Conservation (phyloP, 2,113 vertebrate species). For the Prietella phreatophila region DNA sequence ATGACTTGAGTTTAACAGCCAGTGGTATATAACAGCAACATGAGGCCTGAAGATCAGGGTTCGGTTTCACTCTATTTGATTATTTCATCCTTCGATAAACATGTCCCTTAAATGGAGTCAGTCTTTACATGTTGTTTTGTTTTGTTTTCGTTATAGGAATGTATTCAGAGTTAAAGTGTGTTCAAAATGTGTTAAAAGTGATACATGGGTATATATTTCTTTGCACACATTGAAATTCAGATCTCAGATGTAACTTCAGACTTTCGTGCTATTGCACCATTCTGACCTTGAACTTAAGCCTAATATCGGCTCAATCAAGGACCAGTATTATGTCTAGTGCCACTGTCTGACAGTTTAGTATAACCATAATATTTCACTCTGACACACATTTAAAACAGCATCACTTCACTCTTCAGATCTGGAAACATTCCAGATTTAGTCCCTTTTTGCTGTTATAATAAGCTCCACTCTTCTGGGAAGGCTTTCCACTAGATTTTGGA, state of each 20-base stretch:
- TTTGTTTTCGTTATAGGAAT: not conserved
- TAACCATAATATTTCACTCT: not conserved
- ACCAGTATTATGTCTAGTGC: not conserved
- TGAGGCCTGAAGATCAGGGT: not conserved
- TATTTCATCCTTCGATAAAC: not conserved
- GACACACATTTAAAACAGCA: not conserved
- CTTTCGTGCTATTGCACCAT: not conserved
- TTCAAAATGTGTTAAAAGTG: not conserved
- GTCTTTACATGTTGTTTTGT: not conserved
- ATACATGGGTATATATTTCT: not conserved
- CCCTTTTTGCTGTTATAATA: not conserved
- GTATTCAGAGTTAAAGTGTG: not conserved
- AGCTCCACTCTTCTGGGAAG: not conserved
- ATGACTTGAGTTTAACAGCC: not conserved
- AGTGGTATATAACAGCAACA: constrained; percentile 11
- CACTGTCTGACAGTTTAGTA: not conserved
- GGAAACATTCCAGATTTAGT: not conserved
- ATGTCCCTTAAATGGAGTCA: not conserved
- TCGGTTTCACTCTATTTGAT: not conserved
- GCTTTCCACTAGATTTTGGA: not conserved
- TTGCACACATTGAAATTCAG: not conserved
- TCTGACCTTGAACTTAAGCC: not conserved
- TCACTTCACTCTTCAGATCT: not conserved
- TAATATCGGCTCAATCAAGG: not conserved
- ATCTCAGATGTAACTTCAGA: not conserved